Evolutionary conservation across 1,140 invertebrate genomes (phyloP).

Genomic region (Littorina saxatilis): DNA sequence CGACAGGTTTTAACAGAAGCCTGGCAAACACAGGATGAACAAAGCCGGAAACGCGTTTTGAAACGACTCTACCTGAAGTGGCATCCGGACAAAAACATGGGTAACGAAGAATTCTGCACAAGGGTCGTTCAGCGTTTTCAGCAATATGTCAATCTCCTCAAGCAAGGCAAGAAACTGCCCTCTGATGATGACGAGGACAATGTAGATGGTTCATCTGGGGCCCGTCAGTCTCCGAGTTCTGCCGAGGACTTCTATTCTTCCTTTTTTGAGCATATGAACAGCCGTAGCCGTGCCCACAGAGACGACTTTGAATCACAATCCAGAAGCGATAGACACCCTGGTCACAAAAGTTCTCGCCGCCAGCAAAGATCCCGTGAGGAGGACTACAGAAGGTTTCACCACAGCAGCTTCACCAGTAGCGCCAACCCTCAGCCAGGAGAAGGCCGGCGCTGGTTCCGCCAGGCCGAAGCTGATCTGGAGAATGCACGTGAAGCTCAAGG

Average conservation of each 20-base stretch:
- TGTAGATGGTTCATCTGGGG: no score
- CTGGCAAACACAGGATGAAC: conserved; percentile 47
- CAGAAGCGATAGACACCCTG: not conserved
- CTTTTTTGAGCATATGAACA: conserved; percentile 28
- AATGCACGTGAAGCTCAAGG: conserved; percentile 38
- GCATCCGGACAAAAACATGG: conserved; percentile 73
- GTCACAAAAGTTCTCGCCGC: no score
- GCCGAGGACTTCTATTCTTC: not conserved
- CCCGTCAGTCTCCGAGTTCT: no score
- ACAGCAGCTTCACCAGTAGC: no score
- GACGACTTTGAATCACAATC: not conserved
- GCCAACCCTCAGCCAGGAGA: conserved; percentile 40
- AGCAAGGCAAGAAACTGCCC: conserved; percentile 44
- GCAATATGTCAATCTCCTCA: conserved; percentile 46
- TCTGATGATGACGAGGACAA: conserved; percentile 36
- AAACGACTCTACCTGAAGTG: conserved; percentile 68
- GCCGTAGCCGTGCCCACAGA: conserved; percentile 6
- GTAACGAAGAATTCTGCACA: conserved; percentile 58
- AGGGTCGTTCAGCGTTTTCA: conserved; percentile 61
- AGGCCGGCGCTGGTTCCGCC: conserved; percentile 53
- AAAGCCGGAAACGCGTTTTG: conserved; percentile 62
- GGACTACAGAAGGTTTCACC: not conserved
- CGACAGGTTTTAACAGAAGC: conserved; percentile 51
- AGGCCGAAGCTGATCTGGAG: conserved; percentile 53
- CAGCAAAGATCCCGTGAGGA: no score